These are phyloP conservation scores for Ganaspis brasiliensis DNA, from an alignment of 2,888 invertebrate genomes.

Conservation along the genomic window DNA sequence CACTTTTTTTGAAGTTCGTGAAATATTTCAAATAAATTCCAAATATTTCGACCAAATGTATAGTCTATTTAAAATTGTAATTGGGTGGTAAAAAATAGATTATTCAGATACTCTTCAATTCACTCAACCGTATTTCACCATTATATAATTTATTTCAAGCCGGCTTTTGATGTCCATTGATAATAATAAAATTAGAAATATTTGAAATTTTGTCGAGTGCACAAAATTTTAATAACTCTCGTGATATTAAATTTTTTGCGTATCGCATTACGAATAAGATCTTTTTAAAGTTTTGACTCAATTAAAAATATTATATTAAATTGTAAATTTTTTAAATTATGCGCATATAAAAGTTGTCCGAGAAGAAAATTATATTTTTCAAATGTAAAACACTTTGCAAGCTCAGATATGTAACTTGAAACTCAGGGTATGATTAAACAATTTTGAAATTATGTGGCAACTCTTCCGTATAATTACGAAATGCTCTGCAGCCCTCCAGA, in stretches of 20 bases:
- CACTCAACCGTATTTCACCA: not conserved
- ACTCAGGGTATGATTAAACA: not conserved
- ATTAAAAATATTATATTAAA: not conserved
- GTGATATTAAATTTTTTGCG: not conserved
- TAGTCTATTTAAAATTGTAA: no score
- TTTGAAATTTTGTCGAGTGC: not conserved
- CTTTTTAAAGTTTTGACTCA: not conserved
- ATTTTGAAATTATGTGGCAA: constrained; percentile 27
- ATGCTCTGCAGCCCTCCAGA: constrained; percentile 13
- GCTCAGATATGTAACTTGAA: not conserved
- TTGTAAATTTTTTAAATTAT: not conserved
- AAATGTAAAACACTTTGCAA: not conserved
- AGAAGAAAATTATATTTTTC: not conserved
- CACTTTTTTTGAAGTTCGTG: no score
- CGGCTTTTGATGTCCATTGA: not conserved
- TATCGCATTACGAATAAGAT: not conserved
- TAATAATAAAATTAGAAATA: constrained; percentile 1
- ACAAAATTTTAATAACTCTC: not conserved
- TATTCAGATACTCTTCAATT: not conserved
- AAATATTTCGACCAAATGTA: no score
- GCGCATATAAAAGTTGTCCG: not conserved
- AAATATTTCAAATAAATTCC: no score
- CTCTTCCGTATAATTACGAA: constrained; percentile 28
- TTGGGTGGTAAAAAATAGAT: not conserved
- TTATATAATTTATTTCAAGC: constrained; percentile 1